Conservation (phyloP, 2,113 vertebrate genomes). For the Chauna torquata region DNA sequence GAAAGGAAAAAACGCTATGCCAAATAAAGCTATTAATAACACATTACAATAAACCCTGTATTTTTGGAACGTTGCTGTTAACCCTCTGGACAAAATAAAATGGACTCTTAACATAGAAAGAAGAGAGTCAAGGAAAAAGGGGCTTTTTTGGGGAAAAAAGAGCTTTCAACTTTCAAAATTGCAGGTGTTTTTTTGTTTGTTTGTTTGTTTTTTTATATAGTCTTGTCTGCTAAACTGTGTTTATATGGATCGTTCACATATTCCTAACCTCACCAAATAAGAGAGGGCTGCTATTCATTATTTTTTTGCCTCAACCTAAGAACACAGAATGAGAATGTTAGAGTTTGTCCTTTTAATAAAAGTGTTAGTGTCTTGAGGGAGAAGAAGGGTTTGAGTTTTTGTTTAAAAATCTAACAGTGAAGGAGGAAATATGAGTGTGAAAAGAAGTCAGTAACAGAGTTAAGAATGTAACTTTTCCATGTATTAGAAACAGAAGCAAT, state of each 20-base stretch:
- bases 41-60: neutral
- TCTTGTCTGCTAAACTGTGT: neutral
- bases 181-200: neutral
- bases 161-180: neutral
- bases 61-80: neutral
- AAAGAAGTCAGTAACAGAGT: neutral
- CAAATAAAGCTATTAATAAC: neutral
- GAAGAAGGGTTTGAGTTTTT: neutral
- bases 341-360: neutral
- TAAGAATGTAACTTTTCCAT: neutral
- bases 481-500: accelerated
- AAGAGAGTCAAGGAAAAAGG: neutral
- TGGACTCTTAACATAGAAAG: neutral
- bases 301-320: neutral
- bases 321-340: neutral
- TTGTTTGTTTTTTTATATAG: neutral
- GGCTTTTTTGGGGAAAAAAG: neutral
- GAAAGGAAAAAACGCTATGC: neutral
- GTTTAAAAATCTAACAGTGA: neutral
- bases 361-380: neutral
- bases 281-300: neutral
- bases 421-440: neutral
- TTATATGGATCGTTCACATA: neutral
- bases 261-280: neutral
- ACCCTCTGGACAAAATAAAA: neutral